Conservation (phyloP, 1,140 invertebrate species). For the Plectrocnemia conspersa region DNA sequence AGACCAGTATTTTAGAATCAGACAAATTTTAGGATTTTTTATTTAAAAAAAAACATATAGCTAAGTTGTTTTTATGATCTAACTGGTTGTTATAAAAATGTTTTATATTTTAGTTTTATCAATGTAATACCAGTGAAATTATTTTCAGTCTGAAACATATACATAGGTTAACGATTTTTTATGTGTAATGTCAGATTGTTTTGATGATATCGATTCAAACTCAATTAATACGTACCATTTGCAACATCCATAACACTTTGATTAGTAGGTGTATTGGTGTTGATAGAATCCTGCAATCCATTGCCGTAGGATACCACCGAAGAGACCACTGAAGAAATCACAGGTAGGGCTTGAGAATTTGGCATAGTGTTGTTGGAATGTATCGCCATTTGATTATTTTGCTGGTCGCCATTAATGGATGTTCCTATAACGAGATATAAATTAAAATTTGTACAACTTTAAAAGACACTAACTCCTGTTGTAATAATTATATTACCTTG, state of each 20-base stretch:
- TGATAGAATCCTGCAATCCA: constrained; percentile 14
- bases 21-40: too few species aligned
- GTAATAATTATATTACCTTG: constrained; percentile 14
- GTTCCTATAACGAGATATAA: constrained; percentile 10
- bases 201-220: too few species aligned
- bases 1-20: too few species aligned
- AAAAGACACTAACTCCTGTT: background rate
- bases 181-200: too few species aligned
- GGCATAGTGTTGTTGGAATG: background rate
- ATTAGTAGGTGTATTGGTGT: background rate
- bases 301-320: background rate
- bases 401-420: background rate
- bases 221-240: constrained; percentile 18
- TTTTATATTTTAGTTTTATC: too few species aligned
- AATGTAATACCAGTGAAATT: too few species aligned
- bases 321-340: constrained; percentile 1
- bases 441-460: background rate
- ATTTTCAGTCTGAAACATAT: too few species aligned
- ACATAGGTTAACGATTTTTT: too few species aligned
- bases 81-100: too few species aligned
- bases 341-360: constrained; percentile 9
- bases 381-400: constrained; percentile 14
- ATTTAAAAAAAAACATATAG: too few species aligned
- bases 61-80: too few species aligned
- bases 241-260: constrained; percentile 27